Evolutionary conservation across 2,113 vertebrate species (phyloP), one percentile per base, ranked within the genome.

Genomic region (Oceanites oceanicus): DNA sequence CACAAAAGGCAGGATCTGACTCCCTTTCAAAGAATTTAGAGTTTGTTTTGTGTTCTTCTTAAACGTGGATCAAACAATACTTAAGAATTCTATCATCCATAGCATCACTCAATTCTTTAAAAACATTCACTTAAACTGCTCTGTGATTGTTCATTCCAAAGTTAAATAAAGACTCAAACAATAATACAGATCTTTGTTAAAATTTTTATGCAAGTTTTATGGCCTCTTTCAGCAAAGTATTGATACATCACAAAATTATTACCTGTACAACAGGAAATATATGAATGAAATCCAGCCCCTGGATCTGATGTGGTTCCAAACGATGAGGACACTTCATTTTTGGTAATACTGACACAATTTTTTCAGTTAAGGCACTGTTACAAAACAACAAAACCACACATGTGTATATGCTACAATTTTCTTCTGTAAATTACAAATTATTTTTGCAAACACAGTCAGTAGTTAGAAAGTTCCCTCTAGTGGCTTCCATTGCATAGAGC

Each of bases 181-280:
- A n/a, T 29, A 80, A 40, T 8, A 49, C 2, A 45, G 62, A 71
- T 23, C 6, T 59, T 52, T 29, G 23, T 49, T 49, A 55, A 44
- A 15, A 7, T 45, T 72, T 61, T 49, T 19, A 62, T 13, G 13
- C 42, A 83, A 36, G 7, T 72, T 45, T 61, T 62, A 79, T 8
- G 13, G 13, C 6, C 20, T 94, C 89, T 78, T 81, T 45, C 56
- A 84, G n/a, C 16, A 65, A 87, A 49, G 75, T 14, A 95, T 15
- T 17, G 3, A 84, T 30, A 58, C 20, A 80, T 5, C 52, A 25
- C 20, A 66, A 70, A 66, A 68, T 42, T 52, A 88, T 97, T 96
- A 99, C 99, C 98, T 99, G 99, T 45, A 99, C 97, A 76, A 99
- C 99, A 30, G 99, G 99, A 93, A 99, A 99, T 93, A 99, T 99